phyloP scores from a whole-genome alignment of 2,888 invertebrate species.

The Pheosia gnoma region DNA sequence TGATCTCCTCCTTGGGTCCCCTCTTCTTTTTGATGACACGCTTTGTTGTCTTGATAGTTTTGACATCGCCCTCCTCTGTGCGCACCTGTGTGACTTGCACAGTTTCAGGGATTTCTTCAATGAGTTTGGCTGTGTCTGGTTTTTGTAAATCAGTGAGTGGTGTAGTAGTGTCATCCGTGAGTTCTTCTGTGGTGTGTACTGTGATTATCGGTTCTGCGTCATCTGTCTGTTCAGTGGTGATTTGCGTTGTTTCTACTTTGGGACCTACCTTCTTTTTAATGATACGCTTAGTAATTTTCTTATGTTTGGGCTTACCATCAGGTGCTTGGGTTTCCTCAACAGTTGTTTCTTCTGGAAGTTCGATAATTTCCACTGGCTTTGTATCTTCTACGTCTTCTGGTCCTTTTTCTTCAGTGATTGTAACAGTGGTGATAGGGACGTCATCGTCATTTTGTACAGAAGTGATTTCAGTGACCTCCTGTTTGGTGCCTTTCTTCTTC shows the following conservation, averaged over 20 bases:
- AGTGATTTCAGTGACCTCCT: constrained; percentile 71
- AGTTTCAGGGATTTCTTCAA: constrained; percentile 2
- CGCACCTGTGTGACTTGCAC: constrained; percentile 16
- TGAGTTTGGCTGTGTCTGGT: neutral
- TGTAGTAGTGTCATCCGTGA: constrained; percentile 6
- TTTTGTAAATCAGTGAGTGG: neutral
- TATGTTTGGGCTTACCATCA: constrained; percentile 50
- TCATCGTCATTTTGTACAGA: constrained; percentile 69
- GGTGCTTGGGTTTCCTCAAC: constrained; percentile 46
- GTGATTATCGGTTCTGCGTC: constrained; percentile 31
- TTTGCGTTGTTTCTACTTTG: constrained; percentile 44
- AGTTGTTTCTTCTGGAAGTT: constrained; percentile 51
- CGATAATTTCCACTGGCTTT: constrained; percentile 50
- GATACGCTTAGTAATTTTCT: constrained; percentile 45
- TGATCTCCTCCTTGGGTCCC: constrained; percentile 9
- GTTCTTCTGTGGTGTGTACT: constrained; percentile 9
- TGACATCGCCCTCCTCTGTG: constrained; percentile 31
- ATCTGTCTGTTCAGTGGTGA: constrained; percentile 50
- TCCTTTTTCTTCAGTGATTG: constrained; percentile 44
- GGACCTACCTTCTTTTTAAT: constrained; percentile 43
- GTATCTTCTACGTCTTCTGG: constrained; percentile 23
- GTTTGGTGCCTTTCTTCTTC: constrained; percentile 66
- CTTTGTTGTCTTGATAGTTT: neutral
- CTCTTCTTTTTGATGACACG: constrained; percentile 10
- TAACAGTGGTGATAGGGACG: constrained; percentile 53